Conservation (phyloP, 2,888 invertebrate species). For the Hofmannophila pseudospretella region DNA sequence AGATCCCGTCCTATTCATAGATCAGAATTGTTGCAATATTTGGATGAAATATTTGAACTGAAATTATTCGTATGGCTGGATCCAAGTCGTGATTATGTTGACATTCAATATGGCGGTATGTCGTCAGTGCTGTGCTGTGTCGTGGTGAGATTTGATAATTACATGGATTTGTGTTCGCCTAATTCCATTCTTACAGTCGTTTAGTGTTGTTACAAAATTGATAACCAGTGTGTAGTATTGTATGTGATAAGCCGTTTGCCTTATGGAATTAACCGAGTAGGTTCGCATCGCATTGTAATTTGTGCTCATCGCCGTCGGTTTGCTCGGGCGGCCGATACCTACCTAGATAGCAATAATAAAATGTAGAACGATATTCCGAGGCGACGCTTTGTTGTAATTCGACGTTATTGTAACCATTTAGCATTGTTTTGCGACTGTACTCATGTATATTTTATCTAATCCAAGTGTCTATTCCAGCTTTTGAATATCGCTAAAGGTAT, state of each 20-base stretch:
- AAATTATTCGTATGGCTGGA: slow-evolving; percentile 44
- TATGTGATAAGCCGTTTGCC: slow-evolving; percentile 33
- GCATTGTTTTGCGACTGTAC: slow-evolving; percentile 18
- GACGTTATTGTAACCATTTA: slow-evolving; percentile 23
- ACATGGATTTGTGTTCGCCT: slow-evolving; percentile 44
- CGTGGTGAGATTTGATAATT: slow-evolving; percentile 88
- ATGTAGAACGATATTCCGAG: slow-evolving; percentile 42
- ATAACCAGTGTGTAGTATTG: slow-evolving; percentile 25
- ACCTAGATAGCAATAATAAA: slow-evolving; percentile 55
- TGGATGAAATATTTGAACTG: slow-evolving; percentile 23
- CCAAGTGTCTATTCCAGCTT: slow-evolving; percentile 53
- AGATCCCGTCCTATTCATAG: slow-evolving; percentile 27
- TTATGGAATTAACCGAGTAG: slow-evolving; percentile 23
- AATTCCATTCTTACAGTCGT: slow-evolving; percentile 33
- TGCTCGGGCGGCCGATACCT: slow-evolving; percentile 53
- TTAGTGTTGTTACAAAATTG: slow-evolving; percentile 28
- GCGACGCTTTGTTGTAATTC: slow-evolving; percentile 39
- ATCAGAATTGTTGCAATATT: slow-evolving; percentile 22
- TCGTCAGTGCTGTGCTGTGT: slow-evolving; percentile 97
- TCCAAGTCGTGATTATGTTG: slow-evolving; percentile 76
- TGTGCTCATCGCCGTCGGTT: slow-evolving; percentile 46
- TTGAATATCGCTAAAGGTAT: slow-evolving; percentile 46
- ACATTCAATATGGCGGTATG: slow-evolving; percentile 97
- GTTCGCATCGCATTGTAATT: slow-evolving; percentile 41
- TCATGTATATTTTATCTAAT: slow-evolving; percentile 29